Evolutionary conservation across 2,797 vertebrate species (phyloP).

Genomic region (Stomatorhinus walkeri): DNA sequence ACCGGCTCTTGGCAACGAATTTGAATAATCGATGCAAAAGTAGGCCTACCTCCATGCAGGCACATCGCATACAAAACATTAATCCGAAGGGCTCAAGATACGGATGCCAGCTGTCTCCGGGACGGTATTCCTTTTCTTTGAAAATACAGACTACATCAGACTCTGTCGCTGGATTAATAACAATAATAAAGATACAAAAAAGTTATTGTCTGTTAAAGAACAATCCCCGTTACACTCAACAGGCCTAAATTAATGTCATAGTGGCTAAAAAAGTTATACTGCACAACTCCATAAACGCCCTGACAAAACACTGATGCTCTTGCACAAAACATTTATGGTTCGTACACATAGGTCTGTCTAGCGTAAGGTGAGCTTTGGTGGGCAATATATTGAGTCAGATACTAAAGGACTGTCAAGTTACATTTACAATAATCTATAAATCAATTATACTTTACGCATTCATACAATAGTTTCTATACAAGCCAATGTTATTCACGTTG

Average conservation of each 20-base stretch:
- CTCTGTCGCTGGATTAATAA: conserved; percentile 47
- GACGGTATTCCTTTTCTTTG: conserved; percentile 77
- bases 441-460: not conserved
- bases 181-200: not conserved
- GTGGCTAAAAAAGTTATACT: not conserved
- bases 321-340: not conserved
- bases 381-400: not conserved
- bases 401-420: not conserved
- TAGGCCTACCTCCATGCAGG: conserved; percentile 73
- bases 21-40: not conserved
- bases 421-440: not conserved
- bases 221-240: not conserved
- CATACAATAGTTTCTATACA: not conserved
- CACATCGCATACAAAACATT: conserved; percentile 86
- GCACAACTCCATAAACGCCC: not conserved
- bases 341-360: not conserved
- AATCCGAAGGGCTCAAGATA: conserved; percentile 84
- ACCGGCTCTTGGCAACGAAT: not conserved
- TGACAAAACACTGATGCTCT: not conserved
- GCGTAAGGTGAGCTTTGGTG: not conserved
- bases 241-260: not conserved
- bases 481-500: not conserved
- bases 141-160: conserved; percentile 74
- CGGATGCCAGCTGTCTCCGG: conserved; percentile 91
- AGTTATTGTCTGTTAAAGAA: not conserved